These are phyloP conservation scores for Scalopus aquaticus DNA, from an alignment of 2,113 vertebrate genomes.

Conservation along the genomic window DNA sequence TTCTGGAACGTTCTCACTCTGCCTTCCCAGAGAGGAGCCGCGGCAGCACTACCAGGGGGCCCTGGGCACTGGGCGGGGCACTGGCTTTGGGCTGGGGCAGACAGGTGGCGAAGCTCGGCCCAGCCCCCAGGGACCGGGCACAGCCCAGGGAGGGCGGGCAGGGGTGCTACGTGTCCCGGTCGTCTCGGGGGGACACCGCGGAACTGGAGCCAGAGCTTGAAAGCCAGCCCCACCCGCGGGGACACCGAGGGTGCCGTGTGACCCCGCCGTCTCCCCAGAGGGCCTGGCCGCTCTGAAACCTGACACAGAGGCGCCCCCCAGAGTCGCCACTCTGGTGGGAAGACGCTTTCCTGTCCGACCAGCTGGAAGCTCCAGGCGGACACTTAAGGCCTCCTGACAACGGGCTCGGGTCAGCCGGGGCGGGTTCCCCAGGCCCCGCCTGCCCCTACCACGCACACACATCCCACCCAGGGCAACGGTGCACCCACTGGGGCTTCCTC, in stretches of 20 bases:
- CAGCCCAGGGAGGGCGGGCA: no score
- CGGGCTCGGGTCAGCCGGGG: no score
- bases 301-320: background rate
- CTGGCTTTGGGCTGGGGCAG: no score
- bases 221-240: no score
- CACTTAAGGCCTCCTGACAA: background rate
- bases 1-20: no score
- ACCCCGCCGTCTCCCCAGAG: background rate
- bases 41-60: background rate
- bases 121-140: no score
- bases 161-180: no score
- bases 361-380: conserved; percentile 57
- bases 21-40: no score
- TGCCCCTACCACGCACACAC: background rate
- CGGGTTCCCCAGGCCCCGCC: no score
- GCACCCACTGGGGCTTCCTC: no score
- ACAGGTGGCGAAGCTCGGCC: no score
- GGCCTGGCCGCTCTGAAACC: conserved; percentile 18
- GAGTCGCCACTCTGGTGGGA: background rate
- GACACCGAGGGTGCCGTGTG: background rate
- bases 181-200: background rate
- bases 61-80: background rate
- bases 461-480: background rate
- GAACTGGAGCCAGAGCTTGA: background rate
- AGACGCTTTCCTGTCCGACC: background rate